These are phyloP conservation scores for Unio pictorum DNA, from an alignment of 2,888 invertebrate species.

Conservation along the genomic window DNA sequence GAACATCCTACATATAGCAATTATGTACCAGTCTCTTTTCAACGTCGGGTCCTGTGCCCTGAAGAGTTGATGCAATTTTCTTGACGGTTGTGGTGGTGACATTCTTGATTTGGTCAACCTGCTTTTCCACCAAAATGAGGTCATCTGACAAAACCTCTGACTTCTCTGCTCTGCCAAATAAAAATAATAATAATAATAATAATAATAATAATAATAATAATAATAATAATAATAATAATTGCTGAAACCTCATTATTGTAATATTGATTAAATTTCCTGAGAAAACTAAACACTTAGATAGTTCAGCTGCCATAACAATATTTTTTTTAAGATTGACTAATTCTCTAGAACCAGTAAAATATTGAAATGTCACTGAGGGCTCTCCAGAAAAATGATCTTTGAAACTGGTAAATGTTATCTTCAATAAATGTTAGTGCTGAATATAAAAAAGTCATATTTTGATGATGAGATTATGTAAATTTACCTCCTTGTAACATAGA, in stretches of 20 bases:
- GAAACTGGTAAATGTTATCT: no score
- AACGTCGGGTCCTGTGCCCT: conserved; percentile 73
- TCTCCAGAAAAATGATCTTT: no score
- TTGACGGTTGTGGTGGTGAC: conserved; percentile 75
- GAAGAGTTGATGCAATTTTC: conserved; percentile 72
- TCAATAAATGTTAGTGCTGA: no score
- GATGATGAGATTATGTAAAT: no score
- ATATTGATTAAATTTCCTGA: not conserved
- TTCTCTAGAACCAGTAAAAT: no score
- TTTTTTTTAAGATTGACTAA: no score
- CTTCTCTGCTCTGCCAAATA: conserved; percentile 82
- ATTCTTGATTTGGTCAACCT: conserved; percentile 84
- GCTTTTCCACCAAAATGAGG: conserved; percentile 84
- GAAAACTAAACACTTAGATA: not conserved
- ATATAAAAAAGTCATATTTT: no score
- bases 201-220: not conserved
- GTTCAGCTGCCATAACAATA: not conserved
- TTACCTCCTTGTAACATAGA: no score
- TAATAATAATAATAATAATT: no score
- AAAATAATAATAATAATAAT: conserved; percentile 7
- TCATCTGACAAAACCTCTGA: conserved; percentile 88
- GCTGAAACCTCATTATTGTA: not conserved
- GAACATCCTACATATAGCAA: not conserved
- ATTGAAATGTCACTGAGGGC: no score
- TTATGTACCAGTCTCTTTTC: conserved; percentile 80